A percentile compares a stretch with the other conserved stretches of the same genome.
phyloP scores from a whole-genome alignment of 2,113 vertebrate genomes.

The Conger conger region DNA sequence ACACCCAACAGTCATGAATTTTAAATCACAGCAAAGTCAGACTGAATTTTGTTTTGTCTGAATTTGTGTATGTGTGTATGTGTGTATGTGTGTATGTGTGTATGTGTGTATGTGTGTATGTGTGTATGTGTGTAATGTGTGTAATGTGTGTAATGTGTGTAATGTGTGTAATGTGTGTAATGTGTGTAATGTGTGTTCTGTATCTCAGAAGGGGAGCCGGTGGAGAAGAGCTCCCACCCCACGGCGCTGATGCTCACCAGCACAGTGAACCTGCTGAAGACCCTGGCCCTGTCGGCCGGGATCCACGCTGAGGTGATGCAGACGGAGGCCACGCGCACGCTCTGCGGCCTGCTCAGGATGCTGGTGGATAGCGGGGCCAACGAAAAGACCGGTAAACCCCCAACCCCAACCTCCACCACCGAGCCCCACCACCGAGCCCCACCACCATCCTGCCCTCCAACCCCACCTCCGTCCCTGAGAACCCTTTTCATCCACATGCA shows the following conservation, averaged over 20 bases:
- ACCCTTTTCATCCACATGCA: too few relatives aligned
- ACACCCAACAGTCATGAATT: too few relatives aligned
- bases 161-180: not conserved
- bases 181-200: too few relatives aligned
- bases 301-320: constrained; percentile 91
- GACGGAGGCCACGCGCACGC: constrained; percentile 83
- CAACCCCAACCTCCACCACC: not conserved
- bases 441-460: not conserved
- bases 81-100: too few relatives aligned
- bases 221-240: constrained; percentile 86
- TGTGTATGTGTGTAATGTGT: not conserved
- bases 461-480: not conserved
- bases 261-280: constrained; percentile 91
- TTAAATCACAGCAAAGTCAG: too few relatives aligned
- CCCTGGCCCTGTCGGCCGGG: constrained; percentile 86
- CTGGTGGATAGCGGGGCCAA: constrained; percentile 89
- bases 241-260: constrained; percentile 92
- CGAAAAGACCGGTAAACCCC: constrained; percentile 80
- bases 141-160: constrained; percentile 2
- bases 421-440: not conserved
- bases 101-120: not conserved
- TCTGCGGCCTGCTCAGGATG: constrained; percentile 90
- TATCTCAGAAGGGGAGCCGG: constrained; percentile 80
- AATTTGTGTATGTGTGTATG: not conserved
- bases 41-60: too few relatives aligned